phyloP scores from a whole-genome alignment of 1,140 invertebrate genomes.

The Telenomus remus region DNA sequence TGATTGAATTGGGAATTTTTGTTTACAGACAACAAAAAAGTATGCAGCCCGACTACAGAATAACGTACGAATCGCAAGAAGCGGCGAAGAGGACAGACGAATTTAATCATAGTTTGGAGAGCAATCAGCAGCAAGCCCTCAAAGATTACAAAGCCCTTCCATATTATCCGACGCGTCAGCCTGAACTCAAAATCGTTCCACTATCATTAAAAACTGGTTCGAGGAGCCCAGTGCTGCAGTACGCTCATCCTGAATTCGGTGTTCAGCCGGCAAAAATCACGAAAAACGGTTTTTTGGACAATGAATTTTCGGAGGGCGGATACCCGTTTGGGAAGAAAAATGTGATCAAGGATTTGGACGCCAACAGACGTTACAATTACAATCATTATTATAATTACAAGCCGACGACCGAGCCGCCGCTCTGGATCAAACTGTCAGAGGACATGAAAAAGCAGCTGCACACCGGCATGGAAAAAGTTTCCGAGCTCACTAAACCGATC shows the following conservation, averaged over 20 bases:
- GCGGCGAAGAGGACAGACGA: conserved; percentile 75
- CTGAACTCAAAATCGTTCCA: conserved; percentile 72
- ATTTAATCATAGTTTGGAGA: conserved; percentile 8
- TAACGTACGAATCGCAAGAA: conserved; percentile 28
- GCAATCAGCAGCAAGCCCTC: not conserved
- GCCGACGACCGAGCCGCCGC: conserved; percentile 76
- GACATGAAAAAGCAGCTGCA: conserved; percentile 83
- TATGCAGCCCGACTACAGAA: conserved; percentile 63
- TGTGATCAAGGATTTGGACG: conserved; percentile 65
- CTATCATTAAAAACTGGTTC: conserved; percentile 81
- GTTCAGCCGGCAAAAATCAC: conserved; percentile 82
- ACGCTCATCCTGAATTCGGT: conserved; percentile 85
- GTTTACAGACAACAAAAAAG: too few species aligned
- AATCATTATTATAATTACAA: conserved; percentile 70
- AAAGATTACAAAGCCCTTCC: conserved; percentile 9
- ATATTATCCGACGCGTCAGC: conserved; percentile 37
- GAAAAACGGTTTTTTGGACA: conserved; percentile 74
- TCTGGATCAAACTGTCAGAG: conserved; percentile 84
- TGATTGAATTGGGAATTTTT: not conserved
- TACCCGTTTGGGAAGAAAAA: conserved; percentile 65
- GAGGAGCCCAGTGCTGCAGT: conserved; percentile 83
- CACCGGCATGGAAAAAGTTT: conserved; percentile 81
- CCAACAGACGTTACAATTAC: conserved; percentile 70
- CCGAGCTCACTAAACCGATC: conserved; percentile 73
- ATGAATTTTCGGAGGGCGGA: conserved; percentile 60